phyloP scores from a whole-genome alignment of 2,797 vertebrate species.

The Graptemys geographica region DNA sequence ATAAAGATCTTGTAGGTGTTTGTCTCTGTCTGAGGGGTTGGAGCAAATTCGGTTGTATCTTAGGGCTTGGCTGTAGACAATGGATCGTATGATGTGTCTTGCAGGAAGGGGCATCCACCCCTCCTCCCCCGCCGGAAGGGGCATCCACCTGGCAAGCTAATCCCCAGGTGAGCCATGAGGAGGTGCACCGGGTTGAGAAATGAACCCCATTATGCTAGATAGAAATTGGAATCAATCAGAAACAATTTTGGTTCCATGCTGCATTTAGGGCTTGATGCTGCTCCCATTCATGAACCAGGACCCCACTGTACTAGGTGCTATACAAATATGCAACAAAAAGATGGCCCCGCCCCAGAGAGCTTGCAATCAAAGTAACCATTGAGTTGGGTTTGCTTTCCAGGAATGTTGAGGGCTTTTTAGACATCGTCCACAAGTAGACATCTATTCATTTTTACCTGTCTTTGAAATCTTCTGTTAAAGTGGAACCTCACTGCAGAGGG shows the following conservation, averaged over 20 bases:
- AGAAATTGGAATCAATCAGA: background rate
- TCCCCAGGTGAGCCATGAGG: background rate
- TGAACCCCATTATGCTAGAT: background rate
- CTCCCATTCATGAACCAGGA: background rate
- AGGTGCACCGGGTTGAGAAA: background rate
- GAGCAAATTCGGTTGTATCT: too few species aligned
- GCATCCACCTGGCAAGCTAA: background rate
- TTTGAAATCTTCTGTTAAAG: background rate
- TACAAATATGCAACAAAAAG: background rate
- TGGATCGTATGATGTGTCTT: too few species aligned
- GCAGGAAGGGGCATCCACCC: background rate
- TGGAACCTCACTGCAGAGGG: background rate
- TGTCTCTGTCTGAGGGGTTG: too few species aligned
- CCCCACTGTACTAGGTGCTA: background rate
- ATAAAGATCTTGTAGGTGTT: too few species aligned
- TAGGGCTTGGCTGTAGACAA: too few species aligned
- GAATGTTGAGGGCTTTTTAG: background rate
- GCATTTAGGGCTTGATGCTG: background rate
- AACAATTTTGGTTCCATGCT: background rate
- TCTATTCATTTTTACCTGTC: rapidly evolving
- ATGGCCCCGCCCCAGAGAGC: background rate
- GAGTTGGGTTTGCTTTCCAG: background rate
- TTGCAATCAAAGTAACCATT: background rate
- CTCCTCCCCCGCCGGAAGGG: too few species aligned
- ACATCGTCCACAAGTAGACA: background rate